Conservation (phyloP, 2,113 vertebrate genomes). For the Paraplagusia blochii region DNA sequence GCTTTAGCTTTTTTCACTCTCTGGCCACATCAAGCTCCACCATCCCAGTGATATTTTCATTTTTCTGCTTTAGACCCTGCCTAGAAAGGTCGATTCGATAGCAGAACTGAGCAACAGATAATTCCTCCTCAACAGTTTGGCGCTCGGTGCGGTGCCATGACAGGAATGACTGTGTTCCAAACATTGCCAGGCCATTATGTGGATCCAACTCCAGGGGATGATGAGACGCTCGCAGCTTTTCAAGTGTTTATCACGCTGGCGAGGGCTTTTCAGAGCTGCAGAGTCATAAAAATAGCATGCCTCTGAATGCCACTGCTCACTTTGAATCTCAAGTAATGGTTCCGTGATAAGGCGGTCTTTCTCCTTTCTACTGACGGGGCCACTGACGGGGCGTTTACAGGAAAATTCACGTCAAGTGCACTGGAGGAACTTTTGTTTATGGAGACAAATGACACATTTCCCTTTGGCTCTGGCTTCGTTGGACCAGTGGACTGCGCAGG, state of each 20-base stretch:
- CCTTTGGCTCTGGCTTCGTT: slow-evolving; percentile 30
- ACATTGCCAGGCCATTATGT: slow-evolving; percentile 7
- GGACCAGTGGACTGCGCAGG: slow-evolving; percentile 22
- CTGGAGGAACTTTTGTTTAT: slow-evolving; percentile 47
- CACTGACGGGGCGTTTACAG: slow-evolving; percentile 43
- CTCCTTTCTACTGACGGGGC: slow-evolving; percentile 3
- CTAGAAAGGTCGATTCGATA: slow-evolving; percentile 3
- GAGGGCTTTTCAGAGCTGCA: slow-evolving; percentile 61
- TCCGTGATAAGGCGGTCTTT: slow-evolving; percentile 44
- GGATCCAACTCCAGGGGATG: slow-evolving; percentile 42
- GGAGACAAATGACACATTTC: slow-evolving; percentile 50
- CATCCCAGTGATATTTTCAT: slow-evolving; percentile 15
- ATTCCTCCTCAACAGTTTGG: slow-evolving; percentile 14
- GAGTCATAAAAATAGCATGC: slow-evolving; percentile 69
- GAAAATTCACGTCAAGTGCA: slow-evolving; percentile 53
- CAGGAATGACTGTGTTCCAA: slow-evolving; percentile 37
- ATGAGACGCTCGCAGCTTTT: slow-evolving; percentile 57
- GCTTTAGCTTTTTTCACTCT: not conserved
- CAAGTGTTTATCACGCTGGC: slow-evolving; percentile 69
- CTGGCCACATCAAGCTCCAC: slow-evolving; percentile 18
- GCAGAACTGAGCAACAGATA: not conserved
- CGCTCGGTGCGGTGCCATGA: slow-evolving; percentile 15
- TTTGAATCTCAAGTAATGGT: slow-evolving; percentile 56
- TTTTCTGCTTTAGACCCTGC: slow-evolving; percentile 16
- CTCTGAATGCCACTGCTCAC: slow-evolving; percentile 54